A percentile compares a stretch with the other conserved stretches of the same genome.
Conservation (phyloP, 2,888 invertebrate genomes). For the Keiferia lycopersicella region DNA sequence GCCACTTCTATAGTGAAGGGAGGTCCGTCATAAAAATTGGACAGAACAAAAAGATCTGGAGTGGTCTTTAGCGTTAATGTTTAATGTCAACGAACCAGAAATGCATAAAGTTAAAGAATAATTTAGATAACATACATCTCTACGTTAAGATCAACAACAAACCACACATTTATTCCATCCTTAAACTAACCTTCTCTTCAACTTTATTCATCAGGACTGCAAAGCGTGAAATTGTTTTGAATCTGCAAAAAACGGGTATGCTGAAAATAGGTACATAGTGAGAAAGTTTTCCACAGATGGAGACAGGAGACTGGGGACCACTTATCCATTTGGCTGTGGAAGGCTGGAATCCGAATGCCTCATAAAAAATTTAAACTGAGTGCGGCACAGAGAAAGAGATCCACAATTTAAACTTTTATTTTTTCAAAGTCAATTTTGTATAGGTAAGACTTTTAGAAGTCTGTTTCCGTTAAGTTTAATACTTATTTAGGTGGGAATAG, state of each 20-base stretch:
- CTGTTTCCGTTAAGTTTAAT: too few species aligned
- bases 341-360: slow-evolving; percentile 44
- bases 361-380: slow-evolving; percentile 45
- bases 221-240: too few species aligned
- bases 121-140: too few species aligned
- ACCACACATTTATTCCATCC: too few species aligned
- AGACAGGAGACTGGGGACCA: slow-evolving; percentile 36
- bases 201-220: too few species aligned
- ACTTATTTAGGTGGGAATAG: too few species aligned
- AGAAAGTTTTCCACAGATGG: too few species aligned
- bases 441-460: not conserved
- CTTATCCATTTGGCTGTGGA: slow-evolving; percentile 48
- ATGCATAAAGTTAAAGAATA: not conserved
- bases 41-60: slow-evolving; percentile 60
- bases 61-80: slow-evolving; percentile 33
- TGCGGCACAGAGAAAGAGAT: slow-evolving; percentile 37
- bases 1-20: slow-evolving; percentile 76
- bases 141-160: too few species aligned
- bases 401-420: slow-evolving; percentile 32
- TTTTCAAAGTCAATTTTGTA: not conserved
- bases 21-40: slow-evolving; percentile 79
- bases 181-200: not conserved
- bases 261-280: too few species aligned
- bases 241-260: too few species aligned
- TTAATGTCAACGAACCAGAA: not conserved